phyloP scores from a whole-genome alignment of 2,797 vertebrate species.

The Amniataba percoides region DNA sequence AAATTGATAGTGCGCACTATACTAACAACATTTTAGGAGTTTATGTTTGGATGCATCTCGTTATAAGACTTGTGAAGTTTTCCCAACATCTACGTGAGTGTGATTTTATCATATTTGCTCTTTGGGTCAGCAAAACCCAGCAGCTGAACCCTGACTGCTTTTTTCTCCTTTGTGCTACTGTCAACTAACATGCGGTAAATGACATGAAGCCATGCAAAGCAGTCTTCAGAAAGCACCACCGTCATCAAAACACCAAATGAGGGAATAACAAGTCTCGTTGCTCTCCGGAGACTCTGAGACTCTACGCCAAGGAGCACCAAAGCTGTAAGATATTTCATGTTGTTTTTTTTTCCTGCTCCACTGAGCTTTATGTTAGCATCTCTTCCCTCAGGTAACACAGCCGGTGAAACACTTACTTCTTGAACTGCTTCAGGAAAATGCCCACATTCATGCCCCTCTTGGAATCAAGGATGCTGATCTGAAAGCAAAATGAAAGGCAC shows the following conservation, averaged over 20 bases:
- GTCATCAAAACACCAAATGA: not conserved
- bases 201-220: not conserved
- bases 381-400: conserved; percentile 5
- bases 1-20: not conserved
- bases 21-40: not conserved
- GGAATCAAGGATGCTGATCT: conserved; percentile 96
- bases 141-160: not conserved
- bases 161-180: not conserved
- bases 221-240: not conserved
- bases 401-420: conserved; percentile 89
- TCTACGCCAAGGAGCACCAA: not conserved
- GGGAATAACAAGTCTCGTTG: not conserved
- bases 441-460: conserved; percentile 98
- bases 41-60: not conserved
- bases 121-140: not conserved
- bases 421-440: conserved; percentile 99
- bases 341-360: not conserved
- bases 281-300: not conserved
- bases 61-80: not conserved
- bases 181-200: not conserved
- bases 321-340: not conserved
- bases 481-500: conserved; percentile 54
- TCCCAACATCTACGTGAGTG: not conserved
- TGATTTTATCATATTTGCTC: not conserved
- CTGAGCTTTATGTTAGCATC: conserved; percentile 11